phyloP scores from a whole-genome alignment of 2,113 vertebrate species.

The Leucosticte australis region DNA sequence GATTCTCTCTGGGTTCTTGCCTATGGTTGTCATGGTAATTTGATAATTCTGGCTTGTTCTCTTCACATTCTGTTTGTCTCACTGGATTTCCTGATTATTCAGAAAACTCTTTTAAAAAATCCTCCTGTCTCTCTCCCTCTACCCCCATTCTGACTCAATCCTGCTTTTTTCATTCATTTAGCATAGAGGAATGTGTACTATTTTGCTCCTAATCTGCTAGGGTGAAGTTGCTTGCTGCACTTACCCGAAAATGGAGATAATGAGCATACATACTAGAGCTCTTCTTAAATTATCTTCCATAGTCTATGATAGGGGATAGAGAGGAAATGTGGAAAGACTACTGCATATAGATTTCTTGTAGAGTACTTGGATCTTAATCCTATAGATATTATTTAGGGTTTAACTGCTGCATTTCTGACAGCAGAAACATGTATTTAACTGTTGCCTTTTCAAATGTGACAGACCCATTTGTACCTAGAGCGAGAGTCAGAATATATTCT shows the following conservation, averaged over 20 bases:
- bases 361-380: background rate
- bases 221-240: conserved; percentile 55
- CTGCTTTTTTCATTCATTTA: conserved; percentile 45
- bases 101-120: conserved; percentile 65
- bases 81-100: conserved; percentile 72
- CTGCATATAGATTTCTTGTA: background rate
- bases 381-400: conserved; percentile 19
- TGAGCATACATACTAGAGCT: background rate
- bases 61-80: conserved; percentile 57
- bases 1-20: conserved; percentile 67
- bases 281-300: conserved; percentile 16
- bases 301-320: conserved; percentile 3
- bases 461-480: conserved; percentile 42
- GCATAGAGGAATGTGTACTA: background rate
- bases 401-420: conserved; percentile 65
- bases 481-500: conserved; percentile 23
- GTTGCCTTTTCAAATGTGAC: conserved; percentile 62
- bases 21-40: conserved; percentile 76
- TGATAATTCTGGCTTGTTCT: conserved; percentile 67
- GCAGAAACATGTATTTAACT: conserved; percentile 50
- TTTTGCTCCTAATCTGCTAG: conserved; percentile 49
- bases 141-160: background rate
- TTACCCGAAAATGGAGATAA: conserved; percentile 51
- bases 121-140: background rate
- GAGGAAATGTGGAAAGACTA: conserved; percentile 19